Evolutionary conservation across 1,140 invertebrate species (phyloP), one percentile per base, ranked within the genome.

Genomic region (Geopemphigus sp.): DNA sequence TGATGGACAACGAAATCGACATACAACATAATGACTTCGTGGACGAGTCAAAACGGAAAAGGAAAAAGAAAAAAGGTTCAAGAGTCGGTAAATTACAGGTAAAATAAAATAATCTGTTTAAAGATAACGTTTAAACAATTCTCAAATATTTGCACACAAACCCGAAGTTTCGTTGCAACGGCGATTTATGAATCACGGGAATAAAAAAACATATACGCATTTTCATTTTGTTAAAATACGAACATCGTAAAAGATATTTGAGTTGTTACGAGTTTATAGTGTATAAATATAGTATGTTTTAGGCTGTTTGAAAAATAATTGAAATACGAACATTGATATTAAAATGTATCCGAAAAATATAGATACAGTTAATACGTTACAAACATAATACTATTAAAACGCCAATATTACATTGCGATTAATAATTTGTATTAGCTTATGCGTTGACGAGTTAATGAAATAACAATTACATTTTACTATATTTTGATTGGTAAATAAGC

Each of bases 1-100:
- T 78, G 4, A 19, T 24, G 10, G 74, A 78, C 39, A 78, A 78
- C 24, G 74, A 78, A 63, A 32, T 78, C 1, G 74, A 61, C 3
- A 1, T n/a, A 26, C 53, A 19, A 0, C 47, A 8, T 29, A 72
- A 54, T 19, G 12, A 11, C 11, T 78, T 47, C 8, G 50, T 15
- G 1, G 10, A 50, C 17, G 39, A 63, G 24, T 8, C 10, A 15
- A 78, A 78, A 61, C 54, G 57, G 12, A 78, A 63, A 22, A 78
- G 50, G 17, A 78, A 78, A 10, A 78, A 61, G 57, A 61, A 78
- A 47, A 78, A 63, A 19, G n/a, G 8, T 4, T 45, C 14, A 17
- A 61, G n/a, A 26, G 22, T 10, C 32, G 61, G 45, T 19, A 63
- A 54, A 19, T 3, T 78, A 26, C 56, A 78, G 57, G 57, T 63